Conservation (phyloP, 2,797 vertebrate species). For the Cheirogaleus major region DNA sequence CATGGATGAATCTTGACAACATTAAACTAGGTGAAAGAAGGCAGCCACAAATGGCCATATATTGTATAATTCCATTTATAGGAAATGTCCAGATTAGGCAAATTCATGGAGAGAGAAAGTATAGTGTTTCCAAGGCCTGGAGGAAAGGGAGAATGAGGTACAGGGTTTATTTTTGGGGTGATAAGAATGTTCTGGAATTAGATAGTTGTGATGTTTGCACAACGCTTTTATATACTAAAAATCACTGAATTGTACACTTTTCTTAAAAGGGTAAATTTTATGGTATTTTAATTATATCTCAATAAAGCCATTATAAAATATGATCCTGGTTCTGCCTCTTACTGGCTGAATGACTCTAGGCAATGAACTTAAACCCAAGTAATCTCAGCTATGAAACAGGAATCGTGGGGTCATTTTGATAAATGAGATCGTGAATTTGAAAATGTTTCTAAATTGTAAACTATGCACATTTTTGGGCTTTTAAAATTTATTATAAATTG, state of each 20-base stretch:
- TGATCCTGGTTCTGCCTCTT: background rate
- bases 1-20: background rate
- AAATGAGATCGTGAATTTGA: constrained; percentile 28
- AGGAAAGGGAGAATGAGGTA: background rate
- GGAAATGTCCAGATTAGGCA: background rate
- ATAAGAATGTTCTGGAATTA: constrained; percentile 8
- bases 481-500: background rate
- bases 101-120: background rate
- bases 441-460: background rate
- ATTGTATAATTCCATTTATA: background rate
- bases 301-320: background rate
- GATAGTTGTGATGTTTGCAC: background rate
- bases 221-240: background rate
- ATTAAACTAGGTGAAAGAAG: background rate
- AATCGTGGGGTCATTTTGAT: constrained; percentile 1
- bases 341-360: background rate
- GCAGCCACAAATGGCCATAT: background rate
- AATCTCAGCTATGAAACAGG: background rate
- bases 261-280: background rate
- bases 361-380: background rate
- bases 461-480: background rate
- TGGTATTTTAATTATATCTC: background rate
- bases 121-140: background rate
- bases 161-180: background rate
- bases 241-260: background rate